Percentiles rank a stretch among this genome's conserved stretches.
Conservation (phyloP, 2,888 invertebrate genomes). For the Microctonus aethiopoides region DNA sequence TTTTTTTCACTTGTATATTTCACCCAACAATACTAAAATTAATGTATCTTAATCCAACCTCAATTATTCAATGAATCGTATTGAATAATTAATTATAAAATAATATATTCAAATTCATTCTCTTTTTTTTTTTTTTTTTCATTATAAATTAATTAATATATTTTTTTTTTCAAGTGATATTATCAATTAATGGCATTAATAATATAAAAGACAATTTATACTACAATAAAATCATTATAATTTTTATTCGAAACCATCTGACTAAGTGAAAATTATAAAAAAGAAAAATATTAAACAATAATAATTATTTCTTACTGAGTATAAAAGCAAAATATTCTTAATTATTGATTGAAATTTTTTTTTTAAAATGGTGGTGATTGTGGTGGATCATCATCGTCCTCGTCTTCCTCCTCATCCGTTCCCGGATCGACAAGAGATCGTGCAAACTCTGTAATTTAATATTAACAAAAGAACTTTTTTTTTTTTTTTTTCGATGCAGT, state of each 20-base stretch:
- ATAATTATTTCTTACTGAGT: not conserved
- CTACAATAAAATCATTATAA: constrained; percentile 30
- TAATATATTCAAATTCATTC: constrained; percentile 42
- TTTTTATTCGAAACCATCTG: constrained; percentile 34
- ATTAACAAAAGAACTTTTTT: constrained; percentile 11
- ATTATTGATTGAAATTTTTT: constrained; percentile 26
- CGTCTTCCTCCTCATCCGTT: constrained; percentile 77
- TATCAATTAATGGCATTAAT: constrained; percentile 38
- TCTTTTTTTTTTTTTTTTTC: not conserved
- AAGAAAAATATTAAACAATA: constrained; percentile 17
- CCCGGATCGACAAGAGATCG: constrained; percentile 86
- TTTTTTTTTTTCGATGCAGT: not conserved
- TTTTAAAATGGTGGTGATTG: constrained; percentile 59
- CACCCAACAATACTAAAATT: too few species aligned
- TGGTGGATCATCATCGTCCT: constrained; percentile 76
- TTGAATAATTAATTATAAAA: not conserved
- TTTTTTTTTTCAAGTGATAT: constrained; percentile 34
- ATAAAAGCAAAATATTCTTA: not conserved
- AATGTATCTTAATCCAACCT: not conserved
- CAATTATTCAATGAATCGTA: not conserved
- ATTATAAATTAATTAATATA: constrained; percentile 8
- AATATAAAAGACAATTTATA: constrained; percentile 36
- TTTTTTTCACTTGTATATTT: not conserved
- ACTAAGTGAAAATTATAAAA: constrained; percentile 27
- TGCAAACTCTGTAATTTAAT: constrained; percentile 76